These are phyloP conservation scores for Phaetusa simplex DNA, from an alignment of 2,113 vertebrate genomes.

Conservation along the genomic window DNA sequence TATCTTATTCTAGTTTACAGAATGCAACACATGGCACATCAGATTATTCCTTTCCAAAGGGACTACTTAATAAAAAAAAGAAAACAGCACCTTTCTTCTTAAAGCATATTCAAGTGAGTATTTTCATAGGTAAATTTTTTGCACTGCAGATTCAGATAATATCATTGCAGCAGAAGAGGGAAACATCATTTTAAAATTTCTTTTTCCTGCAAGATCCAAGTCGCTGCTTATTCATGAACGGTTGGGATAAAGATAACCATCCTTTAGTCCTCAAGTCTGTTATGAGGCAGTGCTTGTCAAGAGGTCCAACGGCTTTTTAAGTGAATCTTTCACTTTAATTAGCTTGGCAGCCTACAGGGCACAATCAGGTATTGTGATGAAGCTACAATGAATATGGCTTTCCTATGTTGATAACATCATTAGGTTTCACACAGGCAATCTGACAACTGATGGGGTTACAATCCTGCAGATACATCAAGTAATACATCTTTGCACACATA, in stretches of 20 bases:
- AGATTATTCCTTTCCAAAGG: neutral
- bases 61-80: neutral
- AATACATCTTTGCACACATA: neutral
- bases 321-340: neutral
- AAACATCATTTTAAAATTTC: neutral
- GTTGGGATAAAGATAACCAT: neutral
- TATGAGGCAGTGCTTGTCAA: neutral
- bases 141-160: neutral
- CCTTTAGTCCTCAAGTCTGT: neutral
- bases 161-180: neutral
- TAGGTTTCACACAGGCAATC: neutral
- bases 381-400: slow-evolving; percentile 21
- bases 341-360: neutral
- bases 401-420: neutral
- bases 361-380: neutral
- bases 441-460: slow-evolving; percentile 8
- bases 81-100: neutral
- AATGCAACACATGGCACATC: neutral
- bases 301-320: neutral
- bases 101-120: neutral
- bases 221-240: neutral
- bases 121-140: neutral
- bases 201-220: neutral
- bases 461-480: neutral
- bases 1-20: neutral